Percentiles rank a stretch among this genome's conserved stretches.
Conservation (phyloP, 2,888 invertebrate genomes). For the Phanerotoma sp. region DNA sequence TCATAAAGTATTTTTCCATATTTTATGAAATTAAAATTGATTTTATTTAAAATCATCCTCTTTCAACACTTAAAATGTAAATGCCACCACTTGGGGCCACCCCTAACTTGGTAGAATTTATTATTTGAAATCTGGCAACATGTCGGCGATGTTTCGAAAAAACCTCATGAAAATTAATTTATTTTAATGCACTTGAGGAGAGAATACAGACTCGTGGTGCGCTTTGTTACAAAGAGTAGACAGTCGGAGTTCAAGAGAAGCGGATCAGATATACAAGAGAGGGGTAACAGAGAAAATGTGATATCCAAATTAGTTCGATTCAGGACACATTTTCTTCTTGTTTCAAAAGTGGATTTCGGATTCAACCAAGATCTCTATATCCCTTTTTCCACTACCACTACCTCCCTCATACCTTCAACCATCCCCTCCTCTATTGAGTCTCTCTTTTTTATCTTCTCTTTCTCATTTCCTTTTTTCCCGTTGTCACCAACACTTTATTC, state of each 20-base stretch:
- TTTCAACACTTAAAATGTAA: slow-evolving; percentile 43
- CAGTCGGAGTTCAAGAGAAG: slow-evolving; percentile 4
- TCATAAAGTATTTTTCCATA: too few species aligned
- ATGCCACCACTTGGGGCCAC: slow-evolving; percentile 43
- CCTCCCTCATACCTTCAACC: too few species aligned
- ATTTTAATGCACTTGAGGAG: slow-evolving; percentile 45
- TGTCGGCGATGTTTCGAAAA: slow-evolving; percentile 43
- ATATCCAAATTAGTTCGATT: slow-evolving; percentile 49
- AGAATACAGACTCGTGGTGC: background rate
- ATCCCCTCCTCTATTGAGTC: too few species aligned
- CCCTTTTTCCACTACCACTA: slow-evolving; percentile 24
- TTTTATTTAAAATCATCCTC: background rate
- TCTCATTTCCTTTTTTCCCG: too few species aligned
- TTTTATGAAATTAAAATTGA: background rate
- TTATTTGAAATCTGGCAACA: slow-evolving; percentile 49
- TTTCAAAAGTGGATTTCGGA: slow-evolving; percentile 23
- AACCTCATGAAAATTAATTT: slow-evolving; percentile 53
- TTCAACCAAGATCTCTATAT: slow-evolving; percentile 24
- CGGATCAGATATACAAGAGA: slow-evolving; percentile 1
- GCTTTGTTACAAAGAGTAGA: slow-evolving; percentile 9
- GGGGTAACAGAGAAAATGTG: slow-evolving; percentile 8
- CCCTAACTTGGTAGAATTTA: slow-evolving; percentile 42
- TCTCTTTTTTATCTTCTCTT: too few species aligned
- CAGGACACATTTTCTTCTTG: slow-evolving; percentile 42
- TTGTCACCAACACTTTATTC: slow-evolving; percentile 10